phyloP scores from a whole-genome alignment of 1,140 invertebrate species.

The Drosophila leontia region DNA sequence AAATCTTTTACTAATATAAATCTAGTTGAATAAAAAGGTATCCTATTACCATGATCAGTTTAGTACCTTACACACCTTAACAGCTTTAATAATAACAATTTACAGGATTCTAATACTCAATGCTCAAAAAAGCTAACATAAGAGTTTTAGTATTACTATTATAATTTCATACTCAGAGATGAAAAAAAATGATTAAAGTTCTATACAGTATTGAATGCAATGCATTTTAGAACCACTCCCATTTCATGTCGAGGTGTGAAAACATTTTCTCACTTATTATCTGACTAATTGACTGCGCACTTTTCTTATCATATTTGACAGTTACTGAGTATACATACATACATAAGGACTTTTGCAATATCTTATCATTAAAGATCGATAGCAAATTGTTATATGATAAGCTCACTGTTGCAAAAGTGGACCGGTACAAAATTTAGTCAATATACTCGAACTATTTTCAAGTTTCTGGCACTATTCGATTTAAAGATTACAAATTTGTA shows the following conservation, averaged over 20 bases:
- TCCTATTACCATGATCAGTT: too few species aligned
- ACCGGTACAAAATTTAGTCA: background rate
- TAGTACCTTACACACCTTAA: too few species aligned
- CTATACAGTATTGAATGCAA: background rate
- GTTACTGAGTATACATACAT: background rate
- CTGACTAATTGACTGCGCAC: conserved; percentile 15
- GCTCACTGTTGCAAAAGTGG: background rate
- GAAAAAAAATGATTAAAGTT: background rate
- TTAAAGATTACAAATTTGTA: background rate
- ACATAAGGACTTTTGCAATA: conserved; percentile 4
- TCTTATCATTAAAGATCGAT: conserved; percentile 24
- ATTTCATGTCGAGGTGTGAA: background rate
- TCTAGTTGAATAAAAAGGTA: too few species aligned
- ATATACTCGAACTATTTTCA: background rate
- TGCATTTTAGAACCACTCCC: background rate
- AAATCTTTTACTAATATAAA: too few species aligned
- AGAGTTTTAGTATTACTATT: too few species aligned
- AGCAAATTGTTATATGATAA: conserved; percentile 6
- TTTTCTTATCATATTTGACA: conserved; percentile 17
- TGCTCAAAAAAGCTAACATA: too few species aligned
- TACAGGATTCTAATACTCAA: too few species aligned
- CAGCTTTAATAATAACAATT: too few species aligned
- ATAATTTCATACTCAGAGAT: too few species aligned
- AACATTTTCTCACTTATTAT: background rate
- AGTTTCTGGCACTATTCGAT: background rate